Evolutionary conservation across 2,797 vertebrate genomes (phyloP).

Genomic region (Odontamblyopus rebecca): DNA sequence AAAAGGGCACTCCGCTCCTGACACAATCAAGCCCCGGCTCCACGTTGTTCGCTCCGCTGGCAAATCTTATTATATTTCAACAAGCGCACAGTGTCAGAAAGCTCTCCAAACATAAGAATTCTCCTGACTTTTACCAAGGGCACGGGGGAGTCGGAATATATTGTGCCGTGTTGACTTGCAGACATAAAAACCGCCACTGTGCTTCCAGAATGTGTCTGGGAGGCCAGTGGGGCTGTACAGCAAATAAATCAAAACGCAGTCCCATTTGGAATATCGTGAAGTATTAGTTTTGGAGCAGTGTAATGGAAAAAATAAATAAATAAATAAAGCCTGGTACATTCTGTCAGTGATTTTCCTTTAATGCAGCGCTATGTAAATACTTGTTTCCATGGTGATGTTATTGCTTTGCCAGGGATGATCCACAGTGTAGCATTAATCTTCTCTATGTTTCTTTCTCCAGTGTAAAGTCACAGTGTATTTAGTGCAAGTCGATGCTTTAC

Average conservation of each 20-base stretch:
- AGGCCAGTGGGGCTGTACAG: conserved; percentile 32
- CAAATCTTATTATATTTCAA: conserved; percentile 36
- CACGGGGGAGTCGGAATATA: conserved; percentile 2
- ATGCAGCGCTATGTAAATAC: too few relatives aligned
- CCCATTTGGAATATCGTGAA: conserved; percentile 29
- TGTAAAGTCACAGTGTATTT: too few relatives aligned
- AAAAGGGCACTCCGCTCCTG: conserved; percentile 22
- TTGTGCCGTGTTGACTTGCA: conserved; percentile 31
- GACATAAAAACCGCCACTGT: conserved; percentile 13
- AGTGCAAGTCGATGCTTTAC: too few relatives aligned
- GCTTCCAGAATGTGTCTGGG: conserved; percentile 18
- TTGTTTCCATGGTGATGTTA: too few relatives aligned
- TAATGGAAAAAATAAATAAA: conserved; percentile 15
- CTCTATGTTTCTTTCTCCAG: too few relatives aligned
- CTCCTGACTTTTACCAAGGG: conserved; percentile 15
- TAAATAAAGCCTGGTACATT: neutral
- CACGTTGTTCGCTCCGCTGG: conserved; percentile 19
- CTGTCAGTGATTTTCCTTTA: conserved; percentile 1
- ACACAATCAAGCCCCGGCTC: conserved; percentile 27
- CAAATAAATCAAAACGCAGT: conserved; percentile 26
- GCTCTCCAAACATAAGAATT: conserved; percentile 15
- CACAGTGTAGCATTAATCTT: too few relatives aligned
- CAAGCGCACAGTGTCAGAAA: conserved; percentile 19
- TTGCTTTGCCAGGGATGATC: too few relatives aligned
- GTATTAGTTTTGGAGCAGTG: conserved; percentile 20